Base-by-base conservation (phyloP, 2,797 vertebrate genomes). In the Hephaestus fuliginosus region DNA sequence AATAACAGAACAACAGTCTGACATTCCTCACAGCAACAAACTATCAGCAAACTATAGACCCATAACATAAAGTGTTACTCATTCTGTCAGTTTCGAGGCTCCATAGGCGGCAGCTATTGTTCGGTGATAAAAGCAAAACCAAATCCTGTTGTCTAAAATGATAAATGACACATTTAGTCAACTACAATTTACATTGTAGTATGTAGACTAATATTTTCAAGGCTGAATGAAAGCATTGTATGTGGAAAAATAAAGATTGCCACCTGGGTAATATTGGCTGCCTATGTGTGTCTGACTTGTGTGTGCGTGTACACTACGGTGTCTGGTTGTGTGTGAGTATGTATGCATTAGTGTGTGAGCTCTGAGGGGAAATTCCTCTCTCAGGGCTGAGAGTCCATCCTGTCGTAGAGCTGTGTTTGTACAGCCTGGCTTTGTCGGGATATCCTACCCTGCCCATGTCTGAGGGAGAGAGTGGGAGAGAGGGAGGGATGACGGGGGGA, bases 351-450 rank as follows among this genome's bases (percentile, higher is more conserved):
- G 86, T 88, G 91, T 83, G 82, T 88, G 83, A 86, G 91, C 79
- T 90, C 82, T 85, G 91, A 93, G 80, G 91, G 95, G 91, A 95
- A 95, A 95, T 94, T 95, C 94, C 94, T 94, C 93, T 95, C 93
- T 92, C 92, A 93, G 93, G 94, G 92, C 84, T 93, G 90, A 91
- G 94, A 95, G 95, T 93, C 86, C 93, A 95, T 96, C 96, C 95
- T 96, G 95, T 96, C 80, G 82, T 89, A 95, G 93, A 93, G 93
- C 93, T 92, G 89, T 96, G 95, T 96, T 96, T 96, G 93, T 95
- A 95, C 95, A 96, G 95, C 94, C 94, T 89, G 92, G 92, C 94
- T 95, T 94, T 95, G 93, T 90, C 95, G 94, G 96, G 96, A 96
- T 96, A 95, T 96, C 95, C 96, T 96, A 95, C 94, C 92, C 91